A percentile compares a stretch with the other conserved stretches of the same genome.
Evolutionary conservation across 1,140 invertebrate species (phyloP).

Genomic region (Heterodera carotae): DNA sequence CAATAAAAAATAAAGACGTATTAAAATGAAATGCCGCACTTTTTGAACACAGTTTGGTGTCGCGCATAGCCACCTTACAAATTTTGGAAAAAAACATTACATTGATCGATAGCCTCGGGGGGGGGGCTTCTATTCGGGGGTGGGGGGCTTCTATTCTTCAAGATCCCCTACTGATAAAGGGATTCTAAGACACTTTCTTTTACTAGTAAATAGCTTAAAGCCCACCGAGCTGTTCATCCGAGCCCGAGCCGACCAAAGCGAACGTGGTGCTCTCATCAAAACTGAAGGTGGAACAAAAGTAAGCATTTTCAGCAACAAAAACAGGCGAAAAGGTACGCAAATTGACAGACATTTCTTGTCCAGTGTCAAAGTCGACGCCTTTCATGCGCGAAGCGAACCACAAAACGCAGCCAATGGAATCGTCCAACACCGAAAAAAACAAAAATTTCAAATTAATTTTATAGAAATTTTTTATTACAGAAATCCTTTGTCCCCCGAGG

Average conservation of each 20-base stretch:
- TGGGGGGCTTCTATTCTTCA: too few relatives aligned
- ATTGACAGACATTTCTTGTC: slow-evolving; percentile 4
- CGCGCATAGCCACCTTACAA: slow-evolving; percentile 80
- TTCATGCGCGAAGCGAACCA: slow-evolving; percentile 87
- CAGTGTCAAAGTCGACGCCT: slow-evolving; percentile 66
- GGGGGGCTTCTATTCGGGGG: too few relatives aligned
- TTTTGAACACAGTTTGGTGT: slow-evolving; percentile 46
- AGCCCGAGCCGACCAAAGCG: slow-evolving; percentile 86
- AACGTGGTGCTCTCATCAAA: slow-evolving; percentile 69
- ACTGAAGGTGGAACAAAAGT: too few relatives aligned
- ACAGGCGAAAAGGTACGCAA: too few relatives aligned
- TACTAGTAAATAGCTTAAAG: too few relatives aligned
- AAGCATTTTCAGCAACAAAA: too few relatives aligned
- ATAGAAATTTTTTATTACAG: too few relatives aligned
- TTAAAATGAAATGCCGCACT: neutral
- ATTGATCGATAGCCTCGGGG: too few relatives aligned
- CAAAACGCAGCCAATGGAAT: slow-evolving; percentile 85
- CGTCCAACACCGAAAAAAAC: slow-evolving; percentile 74
- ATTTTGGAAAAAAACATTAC: neutral
- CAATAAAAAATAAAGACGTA: neutral
- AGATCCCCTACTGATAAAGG: too few relatives aligned
- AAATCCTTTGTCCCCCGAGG: too few relatives aligned
- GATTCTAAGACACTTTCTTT: too few relatives aligned
- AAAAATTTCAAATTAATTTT: too few relatives aligned
- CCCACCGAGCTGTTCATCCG: slow-evolving; percentile 83